Conservation (phyloP, 1,140 invertebrate species). For the Odontomachus brunneus region DNA sequence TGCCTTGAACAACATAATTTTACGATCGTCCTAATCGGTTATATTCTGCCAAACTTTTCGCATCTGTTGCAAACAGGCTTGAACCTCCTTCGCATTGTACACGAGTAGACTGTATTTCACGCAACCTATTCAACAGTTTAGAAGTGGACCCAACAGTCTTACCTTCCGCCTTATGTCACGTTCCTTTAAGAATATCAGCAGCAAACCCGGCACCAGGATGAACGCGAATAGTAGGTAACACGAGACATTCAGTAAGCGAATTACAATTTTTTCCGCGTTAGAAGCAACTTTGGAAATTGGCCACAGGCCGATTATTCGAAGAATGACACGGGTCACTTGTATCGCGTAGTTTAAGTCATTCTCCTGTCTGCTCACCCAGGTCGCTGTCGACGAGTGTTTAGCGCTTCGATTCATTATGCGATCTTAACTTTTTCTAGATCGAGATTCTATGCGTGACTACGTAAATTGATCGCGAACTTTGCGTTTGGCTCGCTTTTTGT, state of each 20-base stretch:
- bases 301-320: conserved; percentile 62
- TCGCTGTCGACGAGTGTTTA: not conserved
- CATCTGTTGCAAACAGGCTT: conserved; percentile 33
- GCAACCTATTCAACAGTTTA: conserved; percentile 43
- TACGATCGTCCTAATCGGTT: not conserved
- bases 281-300: conserved; percentile 36
- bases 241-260: not conserved
- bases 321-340: conserved; percentile 29
- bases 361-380: not conserved
- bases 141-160: conserved; percentile 32
- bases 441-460: not conserved
- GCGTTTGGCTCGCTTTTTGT: not conserved
- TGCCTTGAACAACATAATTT: conserved; percentile 59
- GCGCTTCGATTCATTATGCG: not conserved
- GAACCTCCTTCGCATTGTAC: conserved; percentile 13
- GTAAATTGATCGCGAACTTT: not conserved
- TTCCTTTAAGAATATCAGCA: conserved; percentile 48
- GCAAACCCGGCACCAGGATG: conserved; percentile 51
- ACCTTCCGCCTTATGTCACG: conserved; percentile 3
- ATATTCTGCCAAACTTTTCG: conserved; percentile 55
- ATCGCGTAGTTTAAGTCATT: conserved; percentile 9
- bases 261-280: not conserved
- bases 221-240: conserved; percentile 42
- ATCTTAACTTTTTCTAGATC: not conserved
- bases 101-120: conserved; percentile 59